Conservation (phyloP, 2,797 vertebrate species). For the Calcarius lapponicus region DNA sequence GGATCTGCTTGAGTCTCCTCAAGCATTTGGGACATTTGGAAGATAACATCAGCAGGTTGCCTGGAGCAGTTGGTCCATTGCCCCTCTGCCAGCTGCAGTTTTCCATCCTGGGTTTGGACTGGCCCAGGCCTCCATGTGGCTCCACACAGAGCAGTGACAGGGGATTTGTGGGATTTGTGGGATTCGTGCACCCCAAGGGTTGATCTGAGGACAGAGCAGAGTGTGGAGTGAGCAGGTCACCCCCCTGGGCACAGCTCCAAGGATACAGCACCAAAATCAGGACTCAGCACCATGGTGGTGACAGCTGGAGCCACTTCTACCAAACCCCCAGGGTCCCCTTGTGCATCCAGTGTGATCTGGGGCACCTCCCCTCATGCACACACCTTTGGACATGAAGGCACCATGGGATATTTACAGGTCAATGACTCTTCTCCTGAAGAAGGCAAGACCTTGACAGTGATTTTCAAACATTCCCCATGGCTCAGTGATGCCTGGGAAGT, state of each 20-base stretch:
- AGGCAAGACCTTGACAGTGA: not conserved
- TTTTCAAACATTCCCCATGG: not conserved
- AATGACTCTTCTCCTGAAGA: not conserved
- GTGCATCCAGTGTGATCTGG: rapidly evolving
- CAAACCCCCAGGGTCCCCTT: not conserved
- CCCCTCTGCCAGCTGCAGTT: not conserved
- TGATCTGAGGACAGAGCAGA: not conserved
- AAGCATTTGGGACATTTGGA: not conserved
- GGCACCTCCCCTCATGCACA: not conserved
- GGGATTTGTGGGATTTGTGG: not conserved
- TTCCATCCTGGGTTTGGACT: not conserved
- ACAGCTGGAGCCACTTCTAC: not conserved
- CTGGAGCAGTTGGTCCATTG: rapidly evolving
- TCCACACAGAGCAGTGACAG: not conserved
- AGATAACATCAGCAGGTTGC: not conserved
- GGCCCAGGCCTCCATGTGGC: not conserved
- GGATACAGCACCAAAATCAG: not conserved
- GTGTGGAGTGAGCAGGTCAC: not conserved
- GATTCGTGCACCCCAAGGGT: not conserved
- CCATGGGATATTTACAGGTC: not conserved
- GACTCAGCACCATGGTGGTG: not conserved
- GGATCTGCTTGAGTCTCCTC: not conserved
- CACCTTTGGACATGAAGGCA: not conserved
- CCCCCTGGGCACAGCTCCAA: rapidly evolving
- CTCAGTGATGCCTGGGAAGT: not conserved